These are phyloP conservation scores for Telmatochromis brichardi DNA, from an alignment of 2,113 vertebrate genomes.

Conservation along the genomic window DNA sequence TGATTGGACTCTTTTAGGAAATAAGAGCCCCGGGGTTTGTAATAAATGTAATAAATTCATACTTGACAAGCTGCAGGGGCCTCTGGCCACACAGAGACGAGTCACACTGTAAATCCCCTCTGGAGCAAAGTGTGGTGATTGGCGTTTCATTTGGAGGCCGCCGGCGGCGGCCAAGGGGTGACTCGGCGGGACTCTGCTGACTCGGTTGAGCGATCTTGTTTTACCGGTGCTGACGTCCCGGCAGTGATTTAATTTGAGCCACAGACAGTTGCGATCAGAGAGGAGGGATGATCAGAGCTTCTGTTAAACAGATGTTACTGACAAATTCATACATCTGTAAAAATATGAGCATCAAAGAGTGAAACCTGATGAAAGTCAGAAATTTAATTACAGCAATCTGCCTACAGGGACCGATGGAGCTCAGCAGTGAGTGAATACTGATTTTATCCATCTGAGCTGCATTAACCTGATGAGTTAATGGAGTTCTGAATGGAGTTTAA, in stretches of 20 bases:
- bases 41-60: constrained; percentile 13
- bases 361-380: neutral
- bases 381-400: neutral
- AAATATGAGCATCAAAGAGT: neutral
- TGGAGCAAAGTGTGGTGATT: neutral
- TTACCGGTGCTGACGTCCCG: neutral
- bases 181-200: neutral
- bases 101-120: neutral
- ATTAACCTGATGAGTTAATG: neutral
- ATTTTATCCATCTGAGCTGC: neutral
- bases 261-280: neutral
- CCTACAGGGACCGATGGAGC: neutral
- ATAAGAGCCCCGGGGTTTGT: neutral
- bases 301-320: neutral
- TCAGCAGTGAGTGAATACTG: neutral
- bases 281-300: neutral
- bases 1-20: constrained; percentile 1
- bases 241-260: constrained; percentile 8
- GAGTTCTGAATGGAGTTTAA: neutral
- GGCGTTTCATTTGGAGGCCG: constrained; percentile 24
- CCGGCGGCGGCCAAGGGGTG: neutral
- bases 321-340: neutral
- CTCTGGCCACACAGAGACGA: neutral
- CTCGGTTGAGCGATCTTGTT: constrained; percentile 4
- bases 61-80: neutral